Evolutionary conservation across 2,113 vertebrate genomes (phyloP), one percentile per base, ranked within the genome.

Genomic region (Aix galericulata): DNA sequence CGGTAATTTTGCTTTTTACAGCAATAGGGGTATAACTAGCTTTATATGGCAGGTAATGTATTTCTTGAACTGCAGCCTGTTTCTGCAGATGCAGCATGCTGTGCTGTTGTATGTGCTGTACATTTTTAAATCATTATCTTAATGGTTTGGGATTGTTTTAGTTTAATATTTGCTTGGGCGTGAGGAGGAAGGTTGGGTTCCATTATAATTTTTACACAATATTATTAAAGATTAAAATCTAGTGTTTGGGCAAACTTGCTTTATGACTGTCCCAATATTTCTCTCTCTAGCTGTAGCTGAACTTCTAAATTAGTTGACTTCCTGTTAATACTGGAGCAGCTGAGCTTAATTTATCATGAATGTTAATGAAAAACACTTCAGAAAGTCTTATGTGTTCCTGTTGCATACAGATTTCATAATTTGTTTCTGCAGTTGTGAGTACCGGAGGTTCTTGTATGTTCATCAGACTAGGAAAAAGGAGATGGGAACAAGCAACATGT

Each of bases 311-410:
- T 3, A 83, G 17, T 67, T 56, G 36, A 56, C 34, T 91, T 94
- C 83, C 60, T 91, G 52, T 84, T 81, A 86, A 74, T 78, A 34
- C 29, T 89, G 34, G 17, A 88, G 63, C 67, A 94, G 38, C 72
- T 90, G 89, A 91, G 32, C 32, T 86, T 80, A 88, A 80, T 91
- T 93, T 81, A n/a, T 71, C 32, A 29, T 31, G 29, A 86, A 75
- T 40, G 68, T 27, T 76, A 78, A 81, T 53, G 56, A 71, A 83
- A 91, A 90, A 12, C 38, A 60, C 42, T 90, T 88, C 26, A 83
- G 48, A 91, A 83, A 86, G 15, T n/a, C 42, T 82, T 80, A 55
- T 0, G 1, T 66, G n/a, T 83, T 53, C 50, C 72, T 21, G 8
- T 78, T 63, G 34, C 34, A 31, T 93, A 42, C 69, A 78, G 29